These are phyloP conservation scores for Leptopilina clavipes DNA, from an alignment of 1,140 invertebrate genomes.

Conservation along the genomic window DNA sequence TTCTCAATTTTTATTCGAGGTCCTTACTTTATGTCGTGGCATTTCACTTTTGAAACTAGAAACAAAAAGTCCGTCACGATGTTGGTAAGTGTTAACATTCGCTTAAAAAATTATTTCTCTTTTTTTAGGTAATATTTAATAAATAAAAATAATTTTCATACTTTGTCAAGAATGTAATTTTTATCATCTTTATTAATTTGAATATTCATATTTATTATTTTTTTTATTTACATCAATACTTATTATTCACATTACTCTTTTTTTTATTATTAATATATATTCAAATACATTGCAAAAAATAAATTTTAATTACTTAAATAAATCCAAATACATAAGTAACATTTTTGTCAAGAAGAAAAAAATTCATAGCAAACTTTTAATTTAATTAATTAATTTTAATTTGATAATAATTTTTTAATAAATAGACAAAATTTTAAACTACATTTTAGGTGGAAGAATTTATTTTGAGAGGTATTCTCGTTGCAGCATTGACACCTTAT, in stretches of 20 bases:
- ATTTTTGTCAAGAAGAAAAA: too few relatives aligned
- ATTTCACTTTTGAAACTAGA: constrained; percentile 2
- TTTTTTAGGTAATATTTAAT: too few relatives aligned
- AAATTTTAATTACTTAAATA: too few relatives aligned
- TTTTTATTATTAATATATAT: too few relatives aligned
- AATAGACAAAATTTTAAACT: not conserved
- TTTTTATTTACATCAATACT: not conserved
- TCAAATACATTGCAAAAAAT: too few relatives aligned
- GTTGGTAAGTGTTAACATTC: not conserved
- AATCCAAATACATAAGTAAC: too few relatives aligned
- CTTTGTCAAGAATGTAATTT: not conserved
- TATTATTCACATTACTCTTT: too few relatives aligned
- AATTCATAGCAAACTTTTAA: too few relatives aligned
- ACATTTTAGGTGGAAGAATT: not conserved
- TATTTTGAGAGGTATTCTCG: constrained; percentile 46
- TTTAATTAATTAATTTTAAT: not conserved
- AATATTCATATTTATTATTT: not conserved
- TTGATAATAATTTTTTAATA: not conserved
- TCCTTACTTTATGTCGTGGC: not conserved
- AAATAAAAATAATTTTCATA: too few relatives aligned
- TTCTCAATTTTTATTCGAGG: constrained; percentile 9
- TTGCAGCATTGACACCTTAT: constrained; percentile 82
- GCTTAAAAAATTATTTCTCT: too few relatives aligned
- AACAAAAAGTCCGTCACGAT: not conserved
- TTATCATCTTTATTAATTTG: not conserved